phyloP scores from a whole-genome alignment of 2,113 vertebrate genomes.

The Pycnonotus jocosus region DNA sequence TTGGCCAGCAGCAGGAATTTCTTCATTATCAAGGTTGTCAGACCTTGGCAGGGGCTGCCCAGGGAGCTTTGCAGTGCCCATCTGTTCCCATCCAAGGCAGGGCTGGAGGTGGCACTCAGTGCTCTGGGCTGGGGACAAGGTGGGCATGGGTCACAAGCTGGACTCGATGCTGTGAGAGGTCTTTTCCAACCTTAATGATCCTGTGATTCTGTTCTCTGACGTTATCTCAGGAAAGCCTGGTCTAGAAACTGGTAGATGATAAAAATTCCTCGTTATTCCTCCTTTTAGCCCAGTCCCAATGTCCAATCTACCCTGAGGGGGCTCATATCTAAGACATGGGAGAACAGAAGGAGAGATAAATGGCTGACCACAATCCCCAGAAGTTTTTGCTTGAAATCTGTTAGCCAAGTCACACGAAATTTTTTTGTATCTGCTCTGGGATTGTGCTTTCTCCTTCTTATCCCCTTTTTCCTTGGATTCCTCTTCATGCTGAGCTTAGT shows the following conservation, averaged over 20 bases:
- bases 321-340: fast-evolving
- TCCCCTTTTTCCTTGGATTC: neutral
- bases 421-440: neutral
- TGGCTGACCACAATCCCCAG: neutral
- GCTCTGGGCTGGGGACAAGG: neutral
- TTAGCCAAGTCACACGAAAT: neutral
- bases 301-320: fast-evolving
- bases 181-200: neutral
- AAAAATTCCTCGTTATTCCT: neutral
- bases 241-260: neutral
- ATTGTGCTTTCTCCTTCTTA: neutral
- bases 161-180: fast-evolving
- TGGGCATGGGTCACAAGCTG: fast-evolving
- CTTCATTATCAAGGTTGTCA: too few species aligned
- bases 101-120: fast-evolving
- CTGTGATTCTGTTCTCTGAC: neutral
- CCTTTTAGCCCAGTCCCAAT: neutral
- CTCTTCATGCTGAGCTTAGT: neutral
- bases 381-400: neutral
- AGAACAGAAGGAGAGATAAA: neutral
- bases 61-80: neutral
- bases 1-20: neutral
- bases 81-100: too few species aligned
- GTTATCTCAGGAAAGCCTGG: neutral
- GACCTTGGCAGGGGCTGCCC: fast-evolving